These are phyloP conservation scores for Abrostola triplasia DNA, from an alignment of 2,888 invertebrate species.

Conservation along the genomic window DNA sequence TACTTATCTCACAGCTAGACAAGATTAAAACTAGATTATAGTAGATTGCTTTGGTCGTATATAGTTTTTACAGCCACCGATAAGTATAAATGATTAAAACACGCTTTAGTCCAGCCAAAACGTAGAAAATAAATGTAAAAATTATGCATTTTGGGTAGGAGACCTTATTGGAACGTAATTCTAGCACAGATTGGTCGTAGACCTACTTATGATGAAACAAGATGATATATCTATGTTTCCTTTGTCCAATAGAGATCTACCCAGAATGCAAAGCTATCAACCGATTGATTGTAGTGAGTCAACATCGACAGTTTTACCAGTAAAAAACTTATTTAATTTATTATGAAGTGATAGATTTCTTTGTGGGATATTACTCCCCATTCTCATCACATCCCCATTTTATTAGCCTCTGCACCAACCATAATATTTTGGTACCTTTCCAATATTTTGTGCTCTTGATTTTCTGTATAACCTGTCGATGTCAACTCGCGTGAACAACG, in stretches of 20 bases:
- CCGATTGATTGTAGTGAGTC: constrained; percentile 12
- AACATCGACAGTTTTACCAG: constrained; percentile 23
- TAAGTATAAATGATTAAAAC: constrained; percentile 32
- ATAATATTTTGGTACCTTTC: neutral
- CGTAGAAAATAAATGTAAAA: constrained; percentile 20
- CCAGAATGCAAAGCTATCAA: constrained; percentile 18
- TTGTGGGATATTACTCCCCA: too few relatives aligned
- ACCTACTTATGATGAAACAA: too few relatives aligned
- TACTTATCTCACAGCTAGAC: constrained; percentile 59
- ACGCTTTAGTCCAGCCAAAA: constrained; percentile 43
- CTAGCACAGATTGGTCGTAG: too few relatives aligned
- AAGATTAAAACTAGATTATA: constrained; percentile 69
- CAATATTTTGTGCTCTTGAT: neutral
- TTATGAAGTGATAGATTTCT: too few relatives aligned
- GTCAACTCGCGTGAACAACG: constrained; percentile 20
- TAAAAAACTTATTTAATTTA: too few relatives aligned
- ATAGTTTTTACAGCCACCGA: constrained; percentile 66
- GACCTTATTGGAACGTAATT: neutral
- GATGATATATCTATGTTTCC: too few relatives aligned
- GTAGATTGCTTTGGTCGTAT: constrained; percentile 79
- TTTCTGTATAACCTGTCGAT: constrained; percentile 21
- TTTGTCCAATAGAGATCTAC: neutral
- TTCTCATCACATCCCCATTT: too few relatives aligned
- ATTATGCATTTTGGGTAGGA: constrained; percentile 21
- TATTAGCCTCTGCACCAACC: too few relatives aligned